These are phyloP conservation scores for Aphelinus atriplicis DNA, from an alignment of 1,140 invertebrate genomes.

Conservation along the genomic window DNA sequence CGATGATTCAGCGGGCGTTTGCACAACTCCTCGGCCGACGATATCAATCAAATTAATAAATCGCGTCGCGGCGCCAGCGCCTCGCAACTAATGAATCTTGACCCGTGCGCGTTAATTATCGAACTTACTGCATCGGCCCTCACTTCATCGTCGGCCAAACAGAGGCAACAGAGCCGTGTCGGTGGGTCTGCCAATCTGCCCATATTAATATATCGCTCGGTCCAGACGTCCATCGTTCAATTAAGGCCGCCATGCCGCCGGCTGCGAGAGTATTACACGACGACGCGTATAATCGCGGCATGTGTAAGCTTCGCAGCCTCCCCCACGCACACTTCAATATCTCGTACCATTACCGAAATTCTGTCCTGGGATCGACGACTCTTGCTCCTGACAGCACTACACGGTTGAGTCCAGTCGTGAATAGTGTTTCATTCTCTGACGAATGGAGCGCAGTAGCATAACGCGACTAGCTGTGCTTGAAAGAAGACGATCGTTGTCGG, in stretches of 20 bases:
- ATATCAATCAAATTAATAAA: conserved; percentile 29
- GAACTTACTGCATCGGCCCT: conserved; percentile 12
- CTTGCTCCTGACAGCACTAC: conserved; percentile 21
- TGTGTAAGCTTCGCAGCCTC: no score
- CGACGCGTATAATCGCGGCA: conserved; percentile 19
- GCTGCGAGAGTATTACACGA: conserved; percentile 12
- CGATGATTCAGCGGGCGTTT: no score
- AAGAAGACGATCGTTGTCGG: no score
- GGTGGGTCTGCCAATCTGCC: conserved; percentile 48
- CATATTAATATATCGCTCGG: conserved; percentile 54
- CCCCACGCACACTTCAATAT: background rate
- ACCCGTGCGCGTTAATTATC: conserved; percentile 21
- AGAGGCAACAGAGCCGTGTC: background rate
- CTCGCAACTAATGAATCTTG: conserved; percentile 8
- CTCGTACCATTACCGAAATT: conserved; percentile 1
- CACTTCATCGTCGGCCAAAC: no score
- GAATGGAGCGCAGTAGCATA: no score
- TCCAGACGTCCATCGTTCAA: conserved; percentile 53
- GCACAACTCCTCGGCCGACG: background rate
- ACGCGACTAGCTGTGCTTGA: no score
- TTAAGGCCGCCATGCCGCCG: conserved; percentile 44
- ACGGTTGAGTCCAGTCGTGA: background rate
- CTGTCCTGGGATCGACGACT: conserved; percentile 21
- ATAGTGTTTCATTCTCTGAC: no score
- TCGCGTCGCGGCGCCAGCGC: background rate